Conservation (phyloP, 2,888 invertebrate species). For the Merodon equestris region DNA sequence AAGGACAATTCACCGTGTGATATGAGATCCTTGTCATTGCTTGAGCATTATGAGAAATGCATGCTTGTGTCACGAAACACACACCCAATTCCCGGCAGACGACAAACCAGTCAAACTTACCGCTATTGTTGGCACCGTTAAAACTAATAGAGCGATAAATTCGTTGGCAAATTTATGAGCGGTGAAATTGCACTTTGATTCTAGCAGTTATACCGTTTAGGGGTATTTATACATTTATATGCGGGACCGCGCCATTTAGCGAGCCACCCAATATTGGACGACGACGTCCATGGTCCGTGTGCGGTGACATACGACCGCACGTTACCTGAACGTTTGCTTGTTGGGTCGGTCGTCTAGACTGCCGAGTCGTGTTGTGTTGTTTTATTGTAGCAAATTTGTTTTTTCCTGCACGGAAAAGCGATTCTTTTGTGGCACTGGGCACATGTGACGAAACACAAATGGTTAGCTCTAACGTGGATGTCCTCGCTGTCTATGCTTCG, state of each 20-base stretch:
- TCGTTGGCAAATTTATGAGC: conserved; percentile 62
- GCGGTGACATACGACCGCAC: conserved; percentile 35
- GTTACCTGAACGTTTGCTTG: conserved; percentile 6
- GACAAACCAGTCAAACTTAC: conserved; percentile 49
- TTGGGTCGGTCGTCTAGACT: conserved; percentile 51
- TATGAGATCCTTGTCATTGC: not conserved
- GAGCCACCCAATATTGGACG: conserved; percentile 8
- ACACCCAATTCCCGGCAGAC: conserved; percentile 10
- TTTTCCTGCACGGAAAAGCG: conserved; percentile 10
- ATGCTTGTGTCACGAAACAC: too few relatives aligned
- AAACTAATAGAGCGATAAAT: conserved; percentile 69
- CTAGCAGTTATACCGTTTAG: conserved; percentile 28
- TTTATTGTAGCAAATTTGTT: conserved; percentile 60
- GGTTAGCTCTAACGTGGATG: conserved; percentile 56
- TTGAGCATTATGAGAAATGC: too few relatives aligned
- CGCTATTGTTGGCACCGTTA: conserved; percentile 62
- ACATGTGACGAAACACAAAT: conserved; percentile 50
- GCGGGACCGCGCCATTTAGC: not conserved
- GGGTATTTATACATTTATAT: too few relatives aligned
- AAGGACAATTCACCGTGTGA: too few relatives aligned
- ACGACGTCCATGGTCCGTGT: conserved; percentile 23
- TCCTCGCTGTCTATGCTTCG: too few relatives aligned
- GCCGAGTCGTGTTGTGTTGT: conserved; percentile 33
- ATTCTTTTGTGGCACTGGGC: not conserved
- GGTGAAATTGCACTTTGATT: conserved; percentile 68